Base-by-base conservation (phyloP, 2,797 vertebrate species). In the Trachurus trachurus region DNA sequence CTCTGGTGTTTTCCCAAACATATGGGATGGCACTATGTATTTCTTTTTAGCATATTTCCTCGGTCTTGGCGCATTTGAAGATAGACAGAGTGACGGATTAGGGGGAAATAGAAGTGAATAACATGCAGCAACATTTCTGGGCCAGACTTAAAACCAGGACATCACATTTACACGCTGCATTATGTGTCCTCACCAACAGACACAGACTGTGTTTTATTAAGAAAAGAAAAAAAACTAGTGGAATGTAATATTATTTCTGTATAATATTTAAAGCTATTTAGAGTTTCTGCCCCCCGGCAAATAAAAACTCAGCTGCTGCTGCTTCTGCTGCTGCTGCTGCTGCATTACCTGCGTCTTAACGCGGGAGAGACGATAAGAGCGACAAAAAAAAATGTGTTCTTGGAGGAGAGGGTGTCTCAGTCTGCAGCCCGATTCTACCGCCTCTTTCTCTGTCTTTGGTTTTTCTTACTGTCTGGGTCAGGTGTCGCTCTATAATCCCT, bases 401-500 rank as follows among this genome's bases (percentile, higher is more conserved):
- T 26, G 26, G 6, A n/a, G 34, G 21, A 19, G 53, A 61, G 52
- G 7, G 37, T 66, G 59, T 60, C 26, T 66, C 39, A 9, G 60
- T 26, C 4, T 39, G 59, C 31, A 66, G 47, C 26, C 39, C 12
- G 50, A 68, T 66, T 69, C 59, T 19, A 61, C 80, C 31, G 31
- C 74, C 49, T 58, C 80, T n/a, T n/a, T 76, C 49, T 58, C 53
- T 42, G 19, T 80, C 65, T 69, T 37, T 62, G 45, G 26, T 58
- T 58, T 66, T 44, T 42, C 61, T 64, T 3, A 22, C 16, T 0
- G 16, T 60, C 72, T 62, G 80, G 80, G 81, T 87, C 79, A 83
- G 74, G 76, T 81, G 76, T 83, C 60, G 16, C 6, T 0, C 42
- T 26, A 83, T 26, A 83, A 89, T 83, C 87, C 82, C 17, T 71